These are phyloP conservation scores for Hippopotamyrus pictus DNA, from an alignment of 2,797 vertebrate genomes.

Conservation along the genomic window DNA sequence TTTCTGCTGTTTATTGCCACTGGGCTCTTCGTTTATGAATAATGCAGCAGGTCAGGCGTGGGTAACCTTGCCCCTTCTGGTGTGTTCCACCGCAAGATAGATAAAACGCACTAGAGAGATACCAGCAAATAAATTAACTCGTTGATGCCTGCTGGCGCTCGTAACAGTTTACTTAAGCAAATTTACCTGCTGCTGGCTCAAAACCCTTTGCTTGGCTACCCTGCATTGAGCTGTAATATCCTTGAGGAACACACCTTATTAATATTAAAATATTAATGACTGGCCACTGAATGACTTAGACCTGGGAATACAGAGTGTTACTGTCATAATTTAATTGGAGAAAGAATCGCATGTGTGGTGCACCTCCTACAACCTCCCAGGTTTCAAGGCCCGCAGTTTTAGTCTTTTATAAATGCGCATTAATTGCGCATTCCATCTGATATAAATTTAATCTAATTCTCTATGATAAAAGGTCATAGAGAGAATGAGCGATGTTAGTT, in stretches of 20 bases:
- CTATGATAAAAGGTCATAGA: conserved; percentile 5
- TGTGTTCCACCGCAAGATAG: background rate
- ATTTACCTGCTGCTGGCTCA: background rate
- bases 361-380: background rate
- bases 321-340: conserved; percentile 8
- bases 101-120: background rate
- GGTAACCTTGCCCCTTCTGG: background rate
- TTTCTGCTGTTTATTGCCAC: background rate
- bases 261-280: conserved; percentile 11
- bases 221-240: conserved; percentile 4
- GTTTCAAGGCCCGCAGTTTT: background rate
- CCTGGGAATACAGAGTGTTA: conserved; percentile 6
- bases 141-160: background rate
- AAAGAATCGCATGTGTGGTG: background rate
- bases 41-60: background rate
- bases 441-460: background rate
- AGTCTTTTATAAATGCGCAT: background rate
- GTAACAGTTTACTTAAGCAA: conserved; percentile 1
- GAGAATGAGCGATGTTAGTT: background rate
- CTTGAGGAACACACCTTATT: background rate
- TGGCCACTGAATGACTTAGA: conserved; percentile 5
- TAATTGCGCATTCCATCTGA: conserved; percentile 5
- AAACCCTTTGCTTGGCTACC: background rate
- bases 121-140: conserved; percentile 9
- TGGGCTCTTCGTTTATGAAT: background rate